A percentile compares a stretch with the other conserved stretches of the same genome.
Conservation (phyloP, 2,888 invertebrate species). For the Halictus ligatus region DNA sequence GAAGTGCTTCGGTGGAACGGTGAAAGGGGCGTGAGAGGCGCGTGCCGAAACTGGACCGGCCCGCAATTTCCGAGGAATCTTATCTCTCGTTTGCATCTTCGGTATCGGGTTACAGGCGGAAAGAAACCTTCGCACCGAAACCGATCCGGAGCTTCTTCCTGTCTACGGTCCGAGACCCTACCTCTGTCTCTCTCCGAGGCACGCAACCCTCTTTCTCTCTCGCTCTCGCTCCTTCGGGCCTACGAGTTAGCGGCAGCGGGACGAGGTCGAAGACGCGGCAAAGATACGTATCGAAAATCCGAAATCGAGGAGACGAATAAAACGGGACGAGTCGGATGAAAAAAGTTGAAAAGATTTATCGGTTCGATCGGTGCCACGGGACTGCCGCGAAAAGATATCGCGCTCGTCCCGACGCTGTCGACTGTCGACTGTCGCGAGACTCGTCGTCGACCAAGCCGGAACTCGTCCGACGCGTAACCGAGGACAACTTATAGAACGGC, state of each 20-base stretch:
- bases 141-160: constrained; percentile 13
- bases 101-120: constrained; percentile 75
- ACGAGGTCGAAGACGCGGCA: background rate
- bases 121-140: constrained; percentile 69
- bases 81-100: constrained; percentile 79
- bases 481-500: constrained; percentile 46
- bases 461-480: constrained; percentile 52
- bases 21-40: constrained; percentile 64
- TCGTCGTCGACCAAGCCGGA: constrained; percentile 19
- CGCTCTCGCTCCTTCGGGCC: background rate
- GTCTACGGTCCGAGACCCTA: constrained; percentile 4
- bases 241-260: background rate
- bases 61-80: constrained; percentile 68
- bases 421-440: constrained; percentile 14
- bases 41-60: constrained; percentile 79
- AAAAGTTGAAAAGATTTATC: background rate
- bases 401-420: constrained; percentile 3
- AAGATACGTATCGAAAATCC: background rate
- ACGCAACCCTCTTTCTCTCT: background rate
- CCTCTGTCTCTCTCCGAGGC: background rate
- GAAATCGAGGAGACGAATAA: background rate
- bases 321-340: background rate
- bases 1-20: background rate
- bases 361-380: background rate
- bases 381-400: background rate